Evolutionary conservation across 2,888 invertebrate species (phyloP), one percentile per base, ranked within the genome.

Genomic region (Microplitis manilae): DNA sequence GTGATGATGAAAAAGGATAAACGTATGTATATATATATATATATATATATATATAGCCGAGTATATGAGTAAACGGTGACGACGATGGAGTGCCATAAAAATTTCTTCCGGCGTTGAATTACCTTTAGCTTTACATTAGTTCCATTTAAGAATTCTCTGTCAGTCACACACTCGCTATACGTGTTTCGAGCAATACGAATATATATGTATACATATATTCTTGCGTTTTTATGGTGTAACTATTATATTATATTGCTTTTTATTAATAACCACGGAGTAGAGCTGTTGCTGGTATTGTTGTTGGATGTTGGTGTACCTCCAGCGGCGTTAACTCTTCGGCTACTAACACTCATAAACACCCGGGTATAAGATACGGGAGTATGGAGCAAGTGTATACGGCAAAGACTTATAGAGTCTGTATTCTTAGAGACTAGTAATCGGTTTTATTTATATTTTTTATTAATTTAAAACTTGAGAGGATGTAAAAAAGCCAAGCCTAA

Each of bases 81-180:
- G 68, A 76, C 65, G 79, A 77, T 74, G 71, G 79, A 73, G 73
- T 69, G 77, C 84, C 85, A 87, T 87, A 87, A 88, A 87, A 89
- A 88, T 89, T 84, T 87, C 85, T 87, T 86, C 84, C 84, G 84
- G 81, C 84, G 82, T 82, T 78, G 78, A 80, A 81, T 81, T 81
- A 79, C 81, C 78, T 64, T 79, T 78, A 75, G 50, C 50, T 50
- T 50, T 50, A 50, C 50, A 50, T 50, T 50, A 50, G 50, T 50
- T 50, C 50, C 50, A 50, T 50, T 50, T 50, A 50, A 50, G 50
- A 70, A 30, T 68, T 68, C 40, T 73, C 68, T 73, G 20, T 62
- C 73, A 69, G 59, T 73, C 40, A 61, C 20, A n/a, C 73, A n/a
- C 70, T 30, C 40, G 65, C 17, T 50, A 5, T 50, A 50, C 50